Evolutionary conservation across 2,113 vertebrate species (phyloP).

Genomic region (Eptesicus fuscus): DNA sequence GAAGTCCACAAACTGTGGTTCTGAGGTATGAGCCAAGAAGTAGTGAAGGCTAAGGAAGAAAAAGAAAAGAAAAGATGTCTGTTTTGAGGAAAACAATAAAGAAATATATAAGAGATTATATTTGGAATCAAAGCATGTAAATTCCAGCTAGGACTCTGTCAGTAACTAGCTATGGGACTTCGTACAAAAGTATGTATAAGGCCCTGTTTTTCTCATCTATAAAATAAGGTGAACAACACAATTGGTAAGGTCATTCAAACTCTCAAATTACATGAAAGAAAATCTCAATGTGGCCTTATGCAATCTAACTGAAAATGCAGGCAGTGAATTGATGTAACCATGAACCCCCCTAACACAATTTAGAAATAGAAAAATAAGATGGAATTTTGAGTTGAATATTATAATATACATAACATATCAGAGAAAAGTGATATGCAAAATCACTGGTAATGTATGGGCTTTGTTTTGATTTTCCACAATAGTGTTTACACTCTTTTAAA

Average conservation of each 20-base stretch:
- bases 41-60: not conserved
- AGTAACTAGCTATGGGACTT: not conserved
- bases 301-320: not conserved
- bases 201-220: not conserved
- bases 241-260: not conserved
- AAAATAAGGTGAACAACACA: slow-evolving; percentile 47
- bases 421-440: not conserved
- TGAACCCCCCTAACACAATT: not conserved
- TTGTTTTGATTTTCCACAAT: slow-evolving; percentile 17
- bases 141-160: not conserved
- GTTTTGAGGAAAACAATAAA: slow-evolving; percentile 18
- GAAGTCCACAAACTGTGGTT: not conserved
- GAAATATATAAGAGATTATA: not conserved
- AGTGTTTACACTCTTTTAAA: not conserved
- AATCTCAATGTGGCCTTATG: not conserved
- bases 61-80: not conserved
- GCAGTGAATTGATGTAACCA: not conserved
- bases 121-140: not conserved
- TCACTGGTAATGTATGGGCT: not conserved
- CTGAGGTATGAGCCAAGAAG: not conserved
- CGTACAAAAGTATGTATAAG: not conserved
- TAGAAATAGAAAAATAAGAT: not conserved
- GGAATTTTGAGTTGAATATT: not conserved
- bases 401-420: not conserved
- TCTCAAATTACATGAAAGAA: not conserved